Evolutionary conservation across 2,113 vertebrate species (phyloP).

Genomic region (Gavia stellata): DNA sequence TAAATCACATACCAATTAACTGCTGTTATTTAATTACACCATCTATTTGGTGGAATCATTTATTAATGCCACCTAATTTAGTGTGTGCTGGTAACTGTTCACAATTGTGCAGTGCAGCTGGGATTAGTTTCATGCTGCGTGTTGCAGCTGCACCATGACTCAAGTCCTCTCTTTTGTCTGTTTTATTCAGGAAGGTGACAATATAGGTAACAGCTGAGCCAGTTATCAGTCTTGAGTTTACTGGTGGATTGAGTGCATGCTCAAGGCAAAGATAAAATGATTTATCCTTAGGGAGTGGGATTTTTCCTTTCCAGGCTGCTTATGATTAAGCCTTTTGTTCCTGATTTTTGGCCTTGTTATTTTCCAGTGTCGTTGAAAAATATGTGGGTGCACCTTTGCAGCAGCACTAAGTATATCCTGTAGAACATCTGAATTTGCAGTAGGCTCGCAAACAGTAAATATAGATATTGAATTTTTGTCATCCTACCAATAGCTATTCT

Average conservation of each 20-base stretch:
- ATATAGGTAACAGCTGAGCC: slow-evolving; percentile 6
- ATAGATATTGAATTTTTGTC: not conserved
- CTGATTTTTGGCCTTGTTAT: not conserved
- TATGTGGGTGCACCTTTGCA: not conserved
- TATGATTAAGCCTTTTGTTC: not conserved
- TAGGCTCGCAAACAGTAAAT: not conserved
- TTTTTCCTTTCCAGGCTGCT: not conserved
- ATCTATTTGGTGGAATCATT: slow-evolving; percentile 69
- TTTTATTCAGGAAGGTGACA: slow-evolving; percentile 23
- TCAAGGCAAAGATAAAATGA: not conserved
- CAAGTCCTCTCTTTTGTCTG: slow-evolving; percentile 34
- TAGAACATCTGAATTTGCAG: not conserved
- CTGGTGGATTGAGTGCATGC: slow-evolving; percentile 51
- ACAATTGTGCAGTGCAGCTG: slow-evolving; percentile 48
- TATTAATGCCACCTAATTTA: slow-evolving; percentile 85
- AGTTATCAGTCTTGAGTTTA: not conserved
- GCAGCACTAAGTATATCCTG: not conserved
- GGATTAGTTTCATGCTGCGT: slow-evolving; percentile 53
- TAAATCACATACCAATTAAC: slow-evolving; percentile 82
- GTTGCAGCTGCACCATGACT: slow-evolving; percentile 44
- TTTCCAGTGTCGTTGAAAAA: not conserved
- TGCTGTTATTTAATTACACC: slow-evolving; percentile 87
- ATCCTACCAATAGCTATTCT: not conserved
- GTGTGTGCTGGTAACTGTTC: slow-evolving; percentile 44
- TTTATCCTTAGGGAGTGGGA: not conserved